Evolutionary conservation across 92 coral and sea anemone genomes (phyloP).

Genomic region (Phenganax stokvisi): DNA sequence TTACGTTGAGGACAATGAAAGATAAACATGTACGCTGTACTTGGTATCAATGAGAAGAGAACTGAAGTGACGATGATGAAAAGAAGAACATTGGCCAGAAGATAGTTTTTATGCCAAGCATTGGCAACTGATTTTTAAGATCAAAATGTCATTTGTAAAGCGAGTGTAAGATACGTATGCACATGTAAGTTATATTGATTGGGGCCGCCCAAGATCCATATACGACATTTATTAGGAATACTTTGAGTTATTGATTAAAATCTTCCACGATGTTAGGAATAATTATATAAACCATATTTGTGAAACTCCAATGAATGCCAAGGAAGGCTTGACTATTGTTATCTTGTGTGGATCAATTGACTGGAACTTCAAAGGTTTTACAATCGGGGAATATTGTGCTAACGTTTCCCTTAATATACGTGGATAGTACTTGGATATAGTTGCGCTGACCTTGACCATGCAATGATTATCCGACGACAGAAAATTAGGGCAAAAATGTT

Average conservation of each 20-base stretch:
- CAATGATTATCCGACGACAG: too few relatives aligned
- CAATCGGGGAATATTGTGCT: conserved; percentile 10
- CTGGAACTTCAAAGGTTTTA: conserved; percentile 11
- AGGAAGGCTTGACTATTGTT: not conserved
- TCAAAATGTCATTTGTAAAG: conserved; percentile 15
- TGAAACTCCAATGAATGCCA: not conserved
- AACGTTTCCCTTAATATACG: conserved; percentile 4
- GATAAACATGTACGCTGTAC: conserved; percentile 5
- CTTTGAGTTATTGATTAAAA: conserved; percentile 18
- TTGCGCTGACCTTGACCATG: too few relatives aligned
- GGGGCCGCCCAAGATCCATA: conserved; percentile 5
- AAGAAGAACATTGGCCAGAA: conserved; percentile 8
- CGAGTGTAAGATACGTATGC: not conserved
- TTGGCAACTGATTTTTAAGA: conserved; percentile 14
- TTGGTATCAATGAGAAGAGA: not conserved
- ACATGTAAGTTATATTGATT: not conserved
- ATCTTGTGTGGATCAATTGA: not conserved
- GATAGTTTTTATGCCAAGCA: not conserved
- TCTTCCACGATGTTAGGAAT: conserved; percentile 14
- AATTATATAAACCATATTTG: not conserved
- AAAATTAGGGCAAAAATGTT: too few relatives aligned
- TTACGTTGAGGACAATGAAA: conserved; percentile 9
- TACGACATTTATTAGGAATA: not conserved
- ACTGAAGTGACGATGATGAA: not conserved
- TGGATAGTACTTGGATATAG: conserved; percentile 31